Evolutionary conservation across 37 sponge, comb jelly and placozoan species (phyloP).

Genomic region (Crambe crambe): DNA sequence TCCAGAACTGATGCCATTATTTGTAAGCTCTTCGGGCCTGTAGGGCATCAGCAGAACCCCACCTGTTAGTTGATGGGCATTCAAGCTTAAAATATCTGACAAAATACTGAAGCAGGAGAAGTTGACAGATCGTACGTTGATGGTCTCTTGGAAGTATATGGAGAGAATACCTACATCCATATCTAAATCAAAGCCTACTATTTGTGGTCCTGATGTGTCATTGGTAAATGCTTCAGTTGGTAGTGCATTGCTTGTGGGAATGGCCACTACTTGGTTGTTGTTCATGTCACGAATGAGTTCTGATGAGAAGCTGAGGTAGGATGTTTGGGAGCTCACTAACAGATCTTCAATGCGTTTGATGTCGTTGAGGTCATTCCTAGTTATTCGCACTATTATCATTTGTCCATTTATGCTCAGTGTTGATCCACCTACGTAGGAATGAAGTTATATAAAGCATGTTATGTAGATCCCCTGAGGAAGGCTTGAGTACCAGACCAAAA

Average conservation of each 20-base stretch:
- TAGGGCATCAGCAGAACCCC: conserved; percentile 61
- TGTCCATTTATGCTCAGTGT: conserved; percentile 67
- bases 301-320: conserved; percentile 53
- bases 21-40: conserved; percentile 1
- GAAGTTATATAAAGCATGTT: no score
- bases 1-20: conserved; percentile 16
- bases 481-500: no score
- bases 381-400: conserved; percentile 57
- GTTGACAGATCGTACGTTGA: conserved; percentile 66
- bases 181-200: conserved; percentile 82
- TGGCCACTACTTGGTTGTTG: conserved; percentile 52
- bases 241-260: conserved; percentile 19
- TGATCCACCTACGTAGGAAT: conserved; percentile 62
- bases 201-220: conserved; percentile 56
- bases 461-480: no score
- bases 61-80: conserved; percentile 49
- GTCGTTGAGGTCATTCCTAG: conserved; percentile 73
- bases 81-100: conserved; percentile 35
- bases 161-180: conserved; percentile 76
- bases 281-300: conserved; percentile 74
- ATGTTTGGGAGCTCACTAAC: conserved; percentile 30
- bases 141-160: conserved; percentile 77
- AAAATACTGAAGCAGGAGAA: conserved; percentile 66
- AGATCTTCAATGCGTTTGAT: conserved; percentile 71
- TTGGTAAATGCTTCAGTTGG: conserved; percentile 14